phyloP scores from a whole-genome alignment of 2,113 vertebrate genomes.

The Patagioenas fasciata region DNA sequence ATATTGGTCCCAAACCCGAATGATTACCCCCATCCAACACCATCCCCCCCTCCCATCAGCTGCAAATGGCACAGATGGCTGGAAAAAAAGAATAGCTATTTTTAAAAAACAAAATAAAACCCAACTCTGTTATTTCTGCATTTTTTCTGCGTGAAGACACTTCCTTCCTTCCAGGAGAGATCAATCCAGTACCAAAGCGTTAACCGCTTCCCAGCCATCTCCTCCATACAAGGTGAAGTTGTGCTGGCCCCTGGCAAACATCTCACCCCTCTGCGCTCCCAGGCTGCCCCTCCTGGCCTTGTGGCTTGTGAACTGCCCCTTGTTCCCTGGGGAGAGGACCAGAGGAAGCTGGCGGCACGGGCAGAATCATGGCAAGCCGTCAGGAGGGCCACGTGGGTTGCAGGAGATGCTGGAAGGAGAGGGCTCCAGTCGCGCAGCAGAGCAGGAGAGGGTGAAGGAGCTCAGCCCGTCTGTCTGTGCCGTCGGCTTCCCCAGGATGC shows the following conservation, averaged over 20 bases:
- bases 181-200: constrained; percentile 39
- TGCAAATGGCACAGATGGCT: constrained; percentile 57
- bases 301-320: not conserved
- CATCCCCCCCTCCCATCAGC: constrained; percentile 7
- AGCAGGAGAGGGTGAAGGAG: not conserved
- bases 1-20: constrained; percentile 16
- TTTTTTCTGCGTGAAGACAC: constrained; percentile 61
- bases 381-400: fast-evolving
- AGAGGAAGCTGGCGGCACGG: not conserved
- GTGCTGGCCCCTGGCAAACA: not conserved
- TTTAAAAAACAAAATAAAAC: not conserved
- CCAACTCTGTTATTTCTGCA: constrained; percentile 60
- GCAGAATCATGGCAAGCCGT: not conserved
- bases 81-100: constrained; percentile 47
- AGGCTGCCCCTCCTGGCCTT: not conserved
- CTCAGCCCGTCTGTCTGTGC: not conserved
- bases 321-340: fast-evolving
- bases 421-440: not conserved
- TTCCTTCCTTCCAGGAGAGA: constrained; percentile 66
- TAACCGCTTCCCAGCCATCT: constrained; percentile 23
- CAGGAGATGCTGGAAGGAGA: not conserved
- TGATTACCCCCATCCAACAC: not conserved
- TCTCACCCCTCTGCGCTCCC: fast-evolving
- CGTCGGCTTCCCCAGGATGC: not conserved
- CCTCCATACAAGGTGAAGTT: not conserved